These are phyloP conservation scores for Pimephales promelas DNA, from an alignment of 2,113 vertebrate genomes.

Conservation along the genomic window DNA sequence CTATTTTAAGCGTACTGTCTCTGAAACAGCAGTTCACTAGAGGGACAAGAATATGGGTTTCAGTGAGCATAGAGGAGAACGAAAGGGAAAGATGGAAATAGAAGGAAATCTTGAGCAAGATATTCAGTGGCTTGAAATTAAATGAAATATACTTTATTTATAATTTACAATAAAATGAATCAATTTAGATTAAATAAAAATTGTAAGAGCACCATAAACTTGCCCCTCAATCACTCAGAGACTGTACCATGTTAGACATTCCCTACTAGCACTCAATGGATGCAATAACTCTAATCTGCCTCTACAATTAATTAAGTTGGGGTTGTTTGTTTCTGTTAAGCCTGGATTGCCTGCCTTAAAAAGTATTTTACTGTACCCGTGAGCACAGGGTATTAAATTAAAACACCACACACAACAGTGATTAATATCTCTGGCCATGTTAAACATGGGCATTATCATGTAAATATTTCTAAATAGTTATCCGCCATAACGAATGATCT, in stretches of 20 bases:
- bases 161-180: neutral
- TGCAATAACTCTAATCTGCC: slow-evolving; percentile 18
- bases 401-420: slow-evolving; percentile 28
- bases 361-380: slow-evolving; percentile 18
- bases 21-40: slow-evolving; percentile 39
- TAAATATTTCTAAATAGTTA: slow-evolving; percentile 12
- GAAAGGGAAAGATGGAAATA: neutral
- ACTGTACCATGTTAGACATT: slow-evolving; percentile 7
- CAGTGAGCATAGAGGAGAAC: neutral
- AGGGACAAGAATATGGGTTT: slow-evolving; percentile 33
- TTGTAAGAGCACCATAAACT: neutral
- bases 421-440: slow-evolving; percentile 33
- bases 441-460: slow-evolving; percentile 40
- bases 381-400: slow-evolving; percentile 37
- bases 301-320: slow-evolving; percentile 32
- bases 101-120: neutral
- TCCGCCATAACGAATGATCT: slow-evolving; percentile 8
- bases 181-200: neutral
- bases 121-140: neutral
- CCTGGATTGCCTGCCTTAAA: slow-evolving; percentile 22
- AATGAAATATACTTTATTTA: too few relatives aligned
- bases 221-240: neutral
- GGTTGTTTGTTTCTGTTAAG: slow-evolving; percentile 41
- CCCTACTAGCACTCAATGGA: neutral
- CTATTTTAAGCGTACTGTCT: slow-evolving; percentile 50